A percentile compares a stretch with the other conserved stretches of the same genome.
Evolutionary conservation across 2,113 vertebrate species (phyloP).

Genomic region (Sinocyclocheilus rhinocerous): DNA sequence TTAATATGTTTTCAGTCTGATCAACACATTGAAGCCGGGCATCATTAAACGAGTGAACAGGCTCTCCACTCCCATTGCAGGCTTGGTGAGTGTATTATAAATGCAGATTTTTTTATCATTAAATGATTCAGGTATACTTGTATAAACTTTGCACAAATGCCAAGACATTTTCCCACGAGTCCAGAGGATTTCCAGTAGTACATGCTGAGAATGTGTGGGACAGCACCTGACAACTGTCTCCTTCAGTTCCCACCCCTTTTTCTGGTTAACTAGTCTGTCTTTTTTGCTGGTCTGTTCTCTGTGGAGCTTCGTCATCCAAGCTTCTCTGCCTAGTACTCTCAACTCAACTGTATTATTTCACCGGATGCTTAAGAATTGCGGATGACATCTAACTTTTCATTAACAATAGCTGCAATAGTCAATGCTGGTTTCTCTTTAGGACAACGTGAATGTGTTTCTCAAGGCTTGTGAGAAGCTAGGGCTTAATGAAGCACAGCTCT

Average conservation of each 20-base stretch:
- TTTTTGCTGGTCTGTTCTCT: not conserved
- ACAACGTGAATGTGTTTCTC: slow-evolving; percentile 96
- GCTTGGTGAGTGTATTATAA: slow-evolving; percentile 87
- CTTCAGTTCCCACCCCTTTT: not conserved
- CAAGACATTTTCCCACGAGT: not conserved
- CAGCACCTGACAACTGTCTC: not conserved
- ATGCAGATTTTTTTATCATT: slow-evolving; percentile 50
- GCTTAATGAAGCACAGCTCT: slow-evolving; percentile 95
- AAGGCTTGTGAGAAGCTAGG: slow-evolving; percentile 93
- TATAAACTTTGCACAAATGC: not conserved
- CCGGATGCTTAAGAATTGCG: not conserved
- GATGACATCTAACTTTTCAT: not conserved
- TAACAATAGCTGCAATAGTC: slow-evolving; percentile 64
- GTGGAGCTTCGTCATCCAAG: not conserved
- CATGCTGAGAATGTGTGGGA: too few species aligned
- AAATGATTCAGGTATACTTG: not conserved
- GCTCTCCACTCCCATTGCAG: slow-evolving; percentile 93
- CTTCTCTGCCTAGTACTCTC: not conserved
- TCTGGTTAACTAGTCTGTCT: not conserved
- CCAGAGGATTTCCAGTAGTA: not conserved
- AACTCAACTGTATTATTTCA: not conserved
- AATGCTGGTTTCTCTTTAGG: slow-evolving; percentile 79
- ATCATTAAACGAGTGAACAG: slow-evolving; percentile 89
- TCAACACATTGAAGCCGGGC: slow-evolving; percentile 93
- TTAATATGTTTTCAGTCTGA: slow-evolving; percentile 75